Evolutionary conservation across 2,797 vertebrate genomes (phyloP).

Genomic region (Muscicapa striata): DNA sequence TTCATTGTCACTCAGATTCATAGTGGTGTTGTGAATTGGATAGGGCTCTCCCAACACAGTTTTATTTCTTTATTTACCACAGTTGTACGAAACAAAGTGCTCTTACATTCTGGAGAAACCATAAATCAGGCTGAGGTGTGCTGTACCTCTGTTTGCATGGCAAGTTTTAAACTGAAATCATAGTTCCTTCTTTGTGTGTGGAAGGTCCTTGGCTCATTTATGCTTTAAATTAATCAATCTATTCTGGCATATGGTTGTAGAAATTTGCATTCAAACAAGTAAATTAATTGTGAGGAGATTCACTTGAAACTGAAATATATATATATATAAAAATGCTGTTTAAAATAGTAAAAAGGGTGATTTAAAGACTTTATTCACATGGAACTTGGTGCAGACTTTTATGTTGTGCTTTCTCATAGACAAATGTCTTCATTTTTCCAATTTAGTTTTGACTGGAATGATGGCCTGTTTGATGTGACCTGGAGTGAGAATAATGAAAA

Average conservation of each 20-base stretch:
- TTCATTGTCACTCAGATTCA: not conserved
- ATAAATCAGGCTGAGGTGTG: not conserved
- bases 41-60: not conserved
- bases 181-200: not conserved
- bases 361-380: not conserved
- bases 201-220: not conserved
- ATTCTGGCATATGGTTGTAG: not conserved
- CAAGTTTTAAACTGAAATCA: not conserved
- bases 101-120: not conserved
- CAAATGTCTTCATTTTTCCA: not conserved
- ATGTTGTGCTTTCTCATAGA: not conserved
- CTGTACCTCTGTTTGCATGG: not conserved
- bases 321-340: not conserved
- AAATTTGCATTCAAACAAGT: not conserved
- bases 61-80: not conserved
- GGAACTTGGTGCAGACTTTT: not conserved
- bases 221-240: not conserved
- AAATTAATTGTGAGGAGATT: not conserved
- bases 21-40: not conserved
- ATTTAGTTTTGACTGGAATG: constrained; percentile 91
- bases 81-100: not conserved
- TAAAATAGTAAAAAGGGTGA: not conserved
- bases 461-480: constrained; percentile 91
- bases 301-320: not conserved
- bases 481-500: constrained; percentile 96